These are phyloP conservation scores for Patella depressa DNA, from an alignment of 2,888 invertebrate genomes.

Conservation along the genomic window DNA sequence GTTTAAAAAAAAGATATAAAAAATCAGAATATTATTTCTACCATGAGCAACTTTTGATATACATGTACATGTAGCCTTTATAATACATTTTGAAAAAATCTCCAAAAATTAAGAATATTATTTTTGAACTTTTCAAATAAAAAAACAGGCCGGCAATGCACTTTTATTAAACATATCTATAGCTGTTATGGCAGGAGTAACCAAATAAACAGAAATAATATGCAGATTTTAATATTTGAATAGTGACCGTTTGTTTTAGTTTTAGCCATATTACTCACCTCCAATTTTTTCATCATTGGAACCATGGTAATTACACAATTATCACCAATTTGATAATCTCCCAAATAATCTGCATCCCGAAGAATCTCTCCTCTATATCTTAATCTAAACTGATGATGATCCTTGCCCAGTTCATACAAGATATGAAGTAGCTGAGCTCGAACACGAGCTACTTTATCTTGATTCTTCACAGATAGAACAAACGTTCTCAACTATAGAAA, in stretches of 20 bases:
- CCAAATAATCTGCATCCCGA: conserved; percentile 60
- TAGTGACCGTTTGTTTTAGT: neutral
- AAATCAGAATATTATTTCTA: neutral
- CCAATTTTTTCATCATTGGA: conserved; percentile 55
- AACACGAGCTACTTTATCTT: conserved; percentile 62
- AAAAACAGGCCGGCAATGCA: no score
- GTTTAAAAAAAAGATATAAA: conserved; percentile 35
- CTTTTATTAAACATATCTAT: no score
- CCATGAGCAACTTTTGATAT: no score
- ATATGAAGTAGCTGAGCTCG: conserved; percentile 66
- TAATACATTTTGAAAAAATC: neutral
- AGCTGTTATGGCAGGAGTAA: no score
- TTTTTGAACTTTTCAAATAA: no score
- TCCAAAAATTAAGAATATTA: no score
- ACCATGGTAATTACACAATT: conserved; percentile 66
- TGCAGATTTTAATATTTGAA: no score
- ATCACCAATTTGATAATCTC: conserved; percentile 62
- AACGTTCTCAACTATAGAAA: conserved; percentile 63
- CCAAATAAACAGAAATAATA: no score
- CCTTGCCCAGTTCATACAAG: conserved; percentile 63
- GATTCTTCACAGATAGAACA: conserved; percentile 56
- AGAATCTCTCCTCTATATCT: conserved; percentile 65
- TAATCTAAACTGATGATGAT: conserved; percentile 65
- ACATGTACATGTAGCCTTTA: no score
- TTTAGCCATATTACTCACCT: conserved; percentile 45